Base-by-base conservation (phyloP, 2,113 vertebrate genomes). In the Dipodomys spectabilis region DNA sequence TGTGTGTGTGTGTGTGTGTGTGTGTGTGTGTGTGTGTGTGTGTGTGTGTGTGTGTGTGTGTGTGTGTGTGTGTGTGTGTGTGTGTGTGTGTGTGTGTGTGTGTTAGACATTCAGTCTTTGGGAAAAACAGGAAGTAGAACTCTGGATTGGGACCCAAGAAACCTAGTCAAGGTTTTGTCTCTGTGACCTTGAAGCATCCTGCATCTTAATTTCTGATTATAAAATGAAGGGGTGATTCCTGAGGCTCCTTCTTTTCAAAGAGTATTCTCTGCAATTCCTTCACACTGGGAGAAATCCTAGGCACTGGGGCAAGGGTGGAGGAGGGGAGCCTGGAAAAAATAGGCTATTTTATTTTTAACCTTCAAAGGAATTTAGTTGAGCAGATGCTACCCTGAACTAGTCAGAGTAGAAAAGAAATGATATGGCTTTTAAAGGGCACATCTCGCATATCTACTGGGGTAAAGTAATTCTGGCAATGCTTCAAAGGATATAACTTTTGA, bases 401-500 rank as follows among this genome's bases (percentile, higher is more conserved):
- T 98, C 98, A 97, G 97, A 98, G 96, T 97, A 98, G 98, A 98
- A 98, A 98, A 97, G 97, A 98, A 98, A 98, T 98, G 96, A 98
- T 98, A 98, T 35, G 95, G 98, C 97, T 98, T 98, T 98, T 98
- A 98, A 98, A 98, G 98, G 98, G 98, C 98, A 98, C 98, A 98
- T 98, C 98, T 98, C 97, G 97, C 98, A 97, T 98, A 98, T 98
- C 98, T 98, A 96, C 97, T 97, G 97, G 98, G 97, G 98, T 98
- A 98, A 98, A 98, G 98, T 98, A 97, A 98, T 98, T 98, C 98
- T 98, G 98, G 98, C 98, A 98, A 95, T 98, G 98, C 98, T 98
- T 99, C 98, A 98, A 98, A 99, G 98, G 98, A 98, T 98, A 98
- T 98, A 98, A 98, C 98, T 98, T 98, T 98, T 98, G 98, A 98